Conservation (phyloP, 2,888 invertebrate species). For the Sesia bembeciformis region DNA sequence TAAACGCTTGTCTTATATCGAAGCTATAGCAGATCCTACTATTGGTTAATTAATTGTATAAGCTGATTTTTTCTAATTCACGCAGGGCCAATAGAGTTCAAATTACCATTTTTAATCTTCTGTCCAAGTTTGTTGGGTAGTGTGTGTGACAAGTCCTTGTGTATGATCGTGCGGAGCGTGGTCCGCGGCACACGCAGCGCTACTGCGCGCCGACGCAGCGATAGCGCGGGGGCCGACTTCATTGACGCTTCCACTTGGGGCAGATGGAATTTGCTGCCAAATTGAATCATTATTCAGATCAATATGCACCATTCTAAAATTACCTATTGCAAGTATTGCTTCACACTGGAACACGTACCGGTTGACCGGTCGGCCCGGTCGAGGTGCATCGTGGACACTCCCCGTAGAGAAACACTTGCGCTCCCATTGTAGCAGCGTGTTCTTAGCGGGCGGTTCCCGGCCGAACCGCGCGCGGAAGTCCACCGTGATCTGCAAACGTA, state of each 20-base stretch:
- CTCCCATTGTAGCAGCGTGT: constrained; percentile 45
- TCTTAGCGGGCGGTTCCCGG: constrained; percentile 45
- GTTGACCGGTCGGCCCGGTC: constrained; percentile 43
- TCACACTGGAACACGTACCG: constrained; percentile 17
- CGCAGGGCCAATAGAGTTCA: too few species aligned
- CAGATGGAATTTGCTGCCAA: constrained; percentile 23
- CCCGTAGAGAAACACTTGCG: constrained; percentile 49
- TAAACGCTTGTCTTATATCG: too few species aligned
- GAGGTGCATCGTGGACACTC: constrained; percentile 47
- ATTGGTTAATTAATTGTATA: too few species aligned
- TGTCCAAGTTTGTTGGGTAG: neutral
- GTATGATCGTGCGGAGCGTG: constrained; percentile 47
- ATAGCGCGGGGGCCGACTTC: constrained; percentile 38
- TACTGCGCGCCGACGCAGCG: constrained; percentile 46
- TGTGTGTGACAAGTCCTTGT: constrained; percentile 24
- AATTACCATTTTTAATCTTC: too few species aligned
- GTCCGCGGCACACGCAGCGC: constrained; percentile 43
- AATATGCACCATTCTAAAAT: neutral
- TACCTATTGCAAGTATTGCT: neutral
- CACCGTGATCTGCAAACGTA: constrained; percentile 25
- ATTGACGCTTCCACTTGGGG: constrained; percentile 45
- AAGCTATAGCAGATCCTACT: too few species aligned
- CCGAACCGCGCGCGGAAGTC: constrained; percentile 53
- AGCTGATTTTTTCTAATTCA: too few species aligned
- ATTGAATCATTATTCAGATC: neutral